Percentiles rank a stretch among this genome's conserved stretches.
These are phyloP conservation scores for Pasiphila rectangulata DNA, from an alignment of 2,888 invertebrate genomes.

Conservation along the genomic window DNA sequence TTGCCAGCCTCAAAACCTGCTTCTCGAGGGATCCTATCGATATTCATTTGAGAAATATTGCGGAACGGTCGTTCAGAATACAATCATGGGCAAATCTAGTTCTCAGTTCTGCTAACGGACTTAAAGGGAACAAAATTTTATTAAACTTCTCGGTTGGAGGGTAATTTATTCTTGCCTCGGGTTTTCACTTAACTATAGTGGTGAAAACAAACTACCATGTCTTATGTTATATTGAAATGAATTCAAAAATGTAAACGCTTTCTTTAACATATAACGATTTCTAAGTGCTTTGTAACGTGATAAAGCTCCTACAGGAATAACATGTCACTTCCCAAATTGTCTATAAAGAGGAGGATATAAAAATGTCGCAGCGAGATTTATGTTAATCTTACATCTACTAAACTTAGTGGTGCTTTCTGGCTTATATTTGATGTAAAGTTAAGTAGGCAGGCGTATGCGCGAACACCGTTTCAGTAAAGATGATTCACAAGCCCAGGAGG, in stretches of 20 bases:
- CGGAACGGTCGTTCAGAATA: constrained; percentile 49
- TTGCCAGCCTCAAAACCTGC: constrained; percentile 56
- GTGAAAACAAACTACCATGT: constrained; percentile 23
- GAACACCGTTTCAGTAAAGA: constrained; percentile 53
- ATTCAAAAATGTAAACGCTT: neutral
- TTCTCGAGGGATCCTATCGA: constrained; percentile 53
- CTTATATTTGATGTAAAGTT: constrained; percentile 45
- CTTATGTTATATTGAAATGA: constrained; percentile 17
- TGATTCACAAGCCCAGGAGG: constrained; percentile 63
- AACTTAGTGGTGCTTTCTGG: constrained; percentile 38
- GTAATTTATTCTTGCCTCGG: constrained; percentile 27
- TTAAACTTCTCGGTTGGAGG: constrained; percentile 24
- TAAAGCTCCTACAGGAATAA: constrained; percentile 26
- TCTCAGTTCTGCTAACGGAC: constrained; percentile 36
- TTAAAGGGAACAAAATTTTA: constrained; percentile 36
- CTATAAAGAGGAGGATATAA: constrained; percentile 38
- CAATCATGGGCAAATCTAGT: constrained; percentile 51
- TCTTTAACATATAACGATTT: constrained; percentile 8
- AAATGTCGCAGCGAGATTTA: constrained; percentile 28
- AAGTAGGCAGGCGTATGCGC: constrained; percentile 50
- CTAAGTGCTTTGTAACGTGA: constrained; percentile 27
- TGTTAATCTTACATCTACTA: constrained; percentile 29
- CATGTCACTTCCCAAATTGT: constrained; percentile 35
- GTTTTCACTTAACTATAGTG: constrained; percentile 25
- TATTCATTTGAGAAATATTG: constrained; percentile 60